Evolutionary conservation across 2,888 invertebrate genomes (phyloP), one percentile per base, ranked within the genome.

Genomic region (Brenthis ino): DNA sequence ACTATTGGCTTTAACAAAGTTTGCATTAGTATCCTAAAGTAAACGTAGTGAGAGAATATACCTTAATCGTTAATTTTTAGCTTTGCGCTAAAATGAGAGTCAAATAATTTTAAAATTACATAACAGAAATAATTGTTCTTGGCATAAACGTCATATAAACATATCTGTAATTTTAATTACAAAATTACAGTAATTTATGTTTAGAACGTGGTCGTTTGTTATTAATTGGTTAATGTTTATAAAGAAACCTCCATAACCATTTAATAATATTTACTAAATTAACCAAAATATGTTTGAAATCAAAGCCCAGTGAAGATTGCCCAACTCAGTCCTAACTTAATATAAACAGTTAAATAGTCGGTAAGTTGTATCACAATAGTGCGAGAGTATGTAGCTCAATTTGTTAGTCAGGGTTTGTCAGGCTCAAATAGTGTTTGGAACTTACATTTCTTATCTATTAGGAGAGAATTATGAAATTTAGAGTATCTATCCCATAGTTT

Each of bases 271-370:
- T 13, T 6, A 63, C 51, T 20, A 51, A 13, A 53, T 16, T 53
- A 43, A 51, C 43, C 13, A 57, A 61, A 54, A 51, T 14, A 47
- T 57, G 28, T 56, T 6, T n/a, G 48, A 50, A 61, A 37, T 61
- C 54, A 61, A 67, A 67, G 55, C 54, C n/a, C 51, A 20, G 56
- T 48, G 37, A 37, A 61, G 60, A 66, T 61, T 37, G 57, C 20
- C 54, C 47, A 65, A 71, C 37, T 57, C 63, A 50, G 65, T 61
- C 43, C 47, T 68, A 68, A 68, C 70, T 70, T 57, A 68, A 70
- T 67, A 65, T 55, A 56, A 67, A 51, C 61, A 63, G 51, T 64
- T 65, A 61, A 65, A 65, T 53, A 50, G 64, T 67, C 50, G 43
- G 57, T 63, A 63, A 71, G 61, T 65, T 66, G 63, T 57, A 68